Evolutionary conservation across 2,113 vertebrate species (phyloP).

Genomic region (Seriola quinqueradiata): DNA sequence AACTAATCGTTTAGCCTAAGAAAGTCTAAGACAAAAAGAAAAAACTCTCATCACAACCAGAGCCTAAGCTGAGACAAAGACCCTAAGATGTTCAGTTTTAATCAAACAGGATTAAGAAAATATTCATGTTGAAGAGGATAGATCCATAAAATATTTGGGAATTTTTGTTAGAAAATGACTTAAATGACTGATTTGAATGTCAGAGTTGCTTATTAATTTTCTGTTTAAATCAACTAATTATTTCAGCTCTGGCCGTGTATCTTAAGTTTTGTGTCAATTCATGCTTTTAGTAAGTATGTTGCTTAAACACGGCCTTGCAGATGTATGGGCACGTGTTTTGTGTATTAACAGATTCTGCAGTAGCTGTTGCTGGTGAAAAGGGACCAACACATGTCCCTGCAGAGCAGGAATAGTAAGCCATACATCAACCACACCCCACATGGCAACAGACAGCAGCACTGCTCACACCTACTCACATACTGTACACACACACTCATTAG

Average conservation of each 20-base stretch:
- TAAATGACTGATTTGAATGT: too few relatives aligned
- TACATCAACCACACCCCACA: conserved; percentile 57
- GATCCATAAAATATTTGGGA: too few relatives aligned
- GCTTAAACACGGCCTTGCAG: not conserved
- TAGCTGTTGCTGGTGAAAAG: conserved; percentile 26
- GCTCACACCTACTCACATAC: conserved; percentile 36
- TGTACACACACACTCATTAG: conserved; percentile 17
- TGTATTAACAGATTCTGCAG: conserved; percentile 17
- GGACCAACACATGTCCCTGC: conserved; percentile 12
- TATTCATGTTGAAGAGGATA: not conserved
- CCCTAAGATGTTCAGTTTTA: too few relatives aligned
- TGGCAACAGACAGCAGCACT: conserved; percentile 23
- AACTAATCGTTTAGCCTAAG: too few relatives aligned
- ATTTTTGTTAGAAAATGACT: too few relatives aligned
- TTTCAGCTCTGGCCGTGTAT: not conserved
- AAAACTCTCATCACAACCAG: too few relatives aligned
- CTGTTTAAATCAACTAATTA: not conserved
- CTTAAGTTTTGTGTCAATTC: not conserved
- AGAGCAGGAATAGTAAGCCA: conserved; percentile 59
- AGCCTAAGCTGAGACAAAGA: too few relatives aligned
- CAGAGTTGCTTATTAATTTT: not conserved
- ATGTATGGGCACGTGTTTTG: not conserved
- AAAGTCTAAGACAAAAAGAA: too few relatives aligned
- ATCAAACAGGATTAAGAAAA: not conserved
- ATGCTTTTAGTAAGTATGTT: not conserved